Evolutionary conservation across 1,140 invertebrate species (phyloP).

Genomic region (Euwallacea similis): DNA sequence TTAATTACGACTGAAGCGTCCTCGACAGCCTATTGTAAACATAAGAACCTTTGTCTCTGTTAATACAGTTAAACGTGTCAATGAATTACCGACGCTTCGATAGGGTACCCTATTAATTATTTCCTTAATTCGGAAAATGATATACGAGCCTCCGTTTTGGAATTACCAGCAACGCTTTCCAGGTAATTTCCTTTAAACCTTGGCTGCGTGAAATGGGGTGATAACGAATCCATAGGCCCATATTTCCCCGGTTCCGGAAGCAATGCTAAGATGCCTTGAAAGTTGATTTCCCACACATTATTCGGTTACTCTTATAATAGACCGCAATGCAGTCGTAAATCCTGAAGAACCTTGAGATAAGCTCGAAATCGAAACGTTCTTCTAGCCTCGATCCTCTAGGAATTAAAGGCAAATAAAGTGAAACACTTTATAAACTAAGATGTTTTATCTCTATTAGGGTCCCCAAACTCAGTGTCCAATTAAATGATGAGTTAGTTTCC

Average conservation of each 20-base stretch:
- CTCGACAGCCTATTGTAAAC: conserved; percentile 32
- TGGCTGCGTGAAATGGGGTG: neutral
- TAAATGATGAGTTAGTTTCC: too few species aligned
- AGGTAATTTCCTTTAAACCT: conserved; percentile 15
- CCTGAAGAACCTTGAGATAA: too few species aligned
- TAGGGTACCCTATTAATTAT: conserved; percentile 36
- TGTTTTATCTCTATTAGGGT: too few species aligned
- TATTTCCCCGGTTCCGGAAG: too few species aligned
- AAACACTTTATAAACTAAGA: too few species aligned
- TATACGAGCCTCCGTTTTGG: conserved; percentile 20
- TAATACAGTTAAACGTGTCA: conserved; percentile 38
- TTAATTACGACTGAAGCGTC: conserved; percentile 33
- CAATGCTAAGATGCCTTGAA: neutral
- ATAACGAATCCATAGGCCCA: neutral
- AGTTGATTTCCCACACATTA: conserved; percentile 2
- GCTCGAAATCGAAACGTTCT: too few species aligned
- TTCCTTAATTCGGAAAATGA: conserved; percentile 36
- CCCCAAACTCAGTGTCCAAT: too few species aligned
- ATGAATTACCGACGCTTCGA: conserved; percentile 38
- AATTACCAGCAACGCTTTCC: conserved; percentile 10
- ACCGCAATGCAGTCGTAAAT: neutral
- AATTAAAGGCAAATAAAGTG: too few species aligned
- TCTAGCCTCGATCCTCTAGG: too few species aligned
- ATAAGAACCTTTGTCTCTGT: conserved; percentile 28
- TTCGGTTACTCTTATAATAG: neutral